Evolutionary conservation across 2,113 vertebrate species (phyloP), one percentile per base, ranked within the genome.

Genomic region (Gasterosteus nipponicus): DNA sequence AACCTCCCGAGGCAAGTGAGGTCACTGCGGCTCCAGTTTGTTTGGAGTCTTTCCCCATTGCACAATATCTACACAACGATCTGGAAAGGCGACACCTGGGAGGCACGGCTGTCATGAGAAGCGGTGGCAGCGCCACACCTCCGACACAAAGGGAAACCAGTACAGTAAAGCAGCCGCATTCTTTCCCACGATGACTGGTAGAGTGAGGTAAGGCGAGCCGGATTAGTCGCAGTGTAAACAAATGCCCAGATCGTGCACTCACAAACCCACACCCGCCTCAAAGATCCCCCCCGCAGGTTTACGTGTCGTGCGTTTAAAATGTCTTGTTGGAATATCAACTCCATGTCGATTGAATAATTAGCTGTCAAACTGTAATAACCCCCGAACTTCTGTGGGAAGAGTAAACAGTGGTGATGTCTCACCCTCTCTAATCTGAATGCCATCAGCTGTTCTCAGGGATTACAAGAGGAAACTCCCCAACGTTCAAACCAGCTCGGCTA

Each of bases 161-260:
- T 88, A 87, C 86, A 89, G 86, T 89, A 80, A 81, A 84, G 71
- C 79, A 86, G 80, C 73, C 1, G 63, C 90, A 92, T 92, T 93
- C 88, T 93, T 92, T 93, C 91, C 90, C 91, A 93, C 89, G 84
- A 82, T 88, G 84, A 86, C 88, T 87, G 81, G 82, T 60, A 69
- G 80, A 79, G 85, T 42, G 16, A 81, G 64, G 88, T 86, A 90
- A 91, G 75, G 61, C 16, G 84, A 92, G 85, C 82, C 78, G n/a
- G 85, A 80, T 89, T 63, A 81, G 78, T 86, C 83, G 73, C 81
- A 75, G 38, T 10, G 81, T 74, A 89, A 87, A 89, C 76, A 87
- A 83, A 84, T 3, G 14, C 22, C 22, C 56, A 38, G 14, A 31
- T n/a, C 26, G 18, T 49, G 39, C 61, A 41, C 67, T 70, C 49